Percentiles rank a stretch among this genome's conserved stretches.
Evolutionary conservation across 2,797 vertebrate species (phyloP).

Genomic region (Channallabes apus): DNA sequence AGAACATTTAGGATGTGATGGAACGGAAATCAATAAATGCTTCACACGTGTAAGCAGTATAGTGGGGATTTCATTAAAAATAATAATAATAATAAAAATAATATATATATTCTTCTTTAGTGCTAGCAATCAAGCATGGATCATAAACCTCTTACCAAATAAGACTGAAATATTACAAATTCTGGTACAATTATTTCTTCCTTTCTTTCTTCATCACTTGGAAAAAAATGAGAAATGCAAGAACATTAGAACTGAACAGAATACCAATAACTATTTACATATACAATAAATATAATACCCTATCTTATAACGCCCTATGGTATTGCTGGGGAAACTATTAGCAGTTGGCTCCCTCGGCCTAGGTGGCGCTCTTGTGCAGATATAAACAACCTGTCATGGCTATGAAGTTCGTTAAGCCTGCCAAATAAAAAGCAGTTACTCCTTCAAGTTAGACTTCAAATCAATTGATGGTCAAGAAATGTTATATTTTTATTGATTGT

Average conservation of each 20-base stretch:
- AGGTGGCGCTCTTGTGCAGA: not conserved
- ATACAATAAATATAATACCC: not conserved
- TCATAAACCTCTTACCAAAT: not conserved
- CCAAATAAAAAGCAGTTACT: not conserved
- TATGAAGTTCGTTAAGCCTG: not conserved
- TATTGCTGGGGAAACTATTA: not conserved
- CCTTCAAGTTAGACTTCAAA: not conserved
- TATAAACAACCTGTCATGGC: not conserved
- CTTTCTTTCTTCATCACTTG: not conserved
- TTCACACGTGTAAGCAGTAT: not conserved
- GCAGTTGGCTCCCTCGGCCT: not conserved
- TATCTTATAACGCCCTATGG: not conserved
- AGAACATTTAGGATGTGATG: too few relatives aligned
- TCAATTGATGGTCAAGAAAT: not conserved
- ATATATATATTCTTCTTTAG: not conserved
- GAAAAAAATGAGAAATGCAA: not conserved
- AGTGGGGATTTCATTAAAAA: not conserved
- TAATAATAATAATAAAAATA: too few relatives aligned
- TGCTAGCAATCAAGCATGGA: not conserved
- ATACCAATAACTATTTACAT: not conserved
- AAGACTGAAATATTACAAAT: not conserved
- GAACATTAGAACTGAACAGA: not conserved
- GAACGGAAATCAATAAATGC: not conserved
- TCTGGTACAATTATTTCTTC: not conserved
- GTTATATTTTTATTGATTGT: slow-evolving; percentile 2